phyloP scores from a whole-genome alignment of 2,797 vertebrate species.

The Tokudaia muenninki region DNA sequence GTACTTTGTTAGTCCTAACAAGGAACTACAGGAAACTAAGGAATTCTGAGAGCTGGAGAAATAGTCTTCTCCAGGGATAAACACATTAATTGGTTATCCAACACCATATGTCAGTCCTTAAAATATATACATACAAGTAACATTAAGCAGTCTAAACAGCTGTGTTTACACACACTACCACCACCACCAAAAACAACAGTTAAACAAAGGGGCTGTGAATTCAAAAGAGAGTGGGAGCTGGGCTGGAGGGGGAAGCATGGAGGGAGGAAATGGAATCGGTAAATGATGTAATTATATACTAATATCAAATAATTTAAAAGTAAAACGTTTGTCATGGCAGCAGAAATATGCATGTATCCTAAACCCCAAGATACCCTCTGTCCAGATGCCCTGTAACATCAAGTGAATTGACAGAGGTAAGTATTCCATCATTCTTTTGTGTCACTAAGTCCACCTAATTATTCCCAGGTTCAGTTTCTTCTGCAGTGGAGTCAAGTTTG shows the following conservation, averaged over 20 bases:
- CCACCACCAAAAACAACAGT: neutral
- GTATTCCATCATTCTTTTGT: neutral
- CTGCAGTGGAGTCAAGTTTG: neutral
- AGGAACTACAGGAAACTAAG: neutral
- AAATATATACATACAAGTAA: neutral
- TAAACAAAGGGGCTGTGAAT: neutral
- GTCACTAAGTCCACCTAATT: neutral
- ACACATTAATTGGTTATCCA: neutral
- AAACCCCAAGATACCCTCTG: neutral
- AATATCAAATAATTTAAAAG: neutral
- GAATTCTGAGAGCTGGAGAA: neutral
- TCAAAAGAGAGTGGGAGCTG: neutral
- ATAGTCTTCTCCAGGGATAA: neutral
- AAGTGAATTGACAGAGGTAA: neutral
- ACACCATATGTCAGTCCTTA: neutral
- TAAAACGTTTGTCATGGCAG: neutral
- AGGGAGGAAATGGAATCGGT: neutral
- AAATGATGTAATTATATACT: neutral
- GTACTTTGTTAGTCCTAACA: neutral
- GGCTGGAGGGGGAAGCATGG: neutral
- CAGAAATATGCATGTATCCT: neutral
- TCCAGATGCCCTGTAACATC: neutral
- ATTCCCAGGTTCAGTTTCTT: neutral
- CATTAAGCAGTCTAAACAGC: neutral
- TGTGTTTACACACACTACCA: neutral